Conservation (phyloP, 2,888 invertebrate genomes). For the Automeris io region DNA sequence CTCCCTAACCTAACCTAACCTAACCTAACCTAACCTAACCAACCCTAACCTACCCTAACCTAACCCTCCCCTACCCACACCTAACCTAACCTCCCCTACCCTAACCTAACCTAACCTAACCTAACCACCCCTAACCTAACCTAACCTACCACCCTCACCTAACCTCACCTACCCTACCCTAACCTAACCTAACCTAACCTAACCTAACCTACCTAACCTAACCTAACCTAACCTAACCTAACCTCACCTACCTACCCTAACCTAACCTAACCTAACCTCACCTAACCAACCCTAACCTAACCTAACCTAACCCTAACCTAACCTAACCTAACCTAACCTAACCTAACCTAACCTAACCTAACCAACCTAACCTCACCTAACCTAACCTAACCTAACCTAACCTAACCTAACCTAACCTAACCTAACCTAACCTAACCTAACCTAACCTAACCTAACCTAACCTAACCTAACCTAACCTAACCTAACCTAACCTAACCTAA, state of each 20-base stretch:
- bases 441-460: slow-evolving; percentile 14
- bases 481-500: slow-evolving; percentile 15
- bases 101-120: slow-evolving; percentile 10
- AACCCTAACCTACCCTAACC: slow-evolving; percentile 13
- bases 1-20: slow-evolving; percentile 14
- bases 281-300: slow-evolving; percentile 13
- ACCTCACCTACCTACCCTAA: slow-evolving; percentile 8
- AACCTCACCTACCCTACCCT: slow-evolving; percentile 9
- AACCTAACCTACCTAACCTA: slow-evolving; percentile 8
- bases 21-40: slow-evolving; percentile 14
- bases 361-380: slow-evolving; percentile 12
- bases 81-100: slow-evolving; percentile 13
- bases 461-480: slow-evolving; percentile 12
- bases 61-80: slow-evolving; percentile 13
- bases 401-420: slow-evolving; percentile 16
- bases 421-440: slow-evolving; percentile 16
- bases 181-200: slow-evolving; percentile 4
- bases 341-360: slow-evolving; percentile 4
- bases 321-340: slow-evolving; percentile 12
- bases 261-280: slow-evolving; percentile 12
- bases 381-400: slow-evolving; percentile 17
- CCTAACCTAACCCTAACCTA: slow-evolving; percentile 13
- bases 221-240: slow-evolving; percentile 9
- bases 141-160: slow-evolving; percentile 10
- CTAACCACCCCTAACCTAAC: slow-evolving; percentile 10